Percentiles rank a stretch among this genome's conserved stretches.
Evolutionary conservation across 2,113 vertebrate genomes (phyloP).

Genomic region (Pseudolaguvia tuberculata): DNA sequence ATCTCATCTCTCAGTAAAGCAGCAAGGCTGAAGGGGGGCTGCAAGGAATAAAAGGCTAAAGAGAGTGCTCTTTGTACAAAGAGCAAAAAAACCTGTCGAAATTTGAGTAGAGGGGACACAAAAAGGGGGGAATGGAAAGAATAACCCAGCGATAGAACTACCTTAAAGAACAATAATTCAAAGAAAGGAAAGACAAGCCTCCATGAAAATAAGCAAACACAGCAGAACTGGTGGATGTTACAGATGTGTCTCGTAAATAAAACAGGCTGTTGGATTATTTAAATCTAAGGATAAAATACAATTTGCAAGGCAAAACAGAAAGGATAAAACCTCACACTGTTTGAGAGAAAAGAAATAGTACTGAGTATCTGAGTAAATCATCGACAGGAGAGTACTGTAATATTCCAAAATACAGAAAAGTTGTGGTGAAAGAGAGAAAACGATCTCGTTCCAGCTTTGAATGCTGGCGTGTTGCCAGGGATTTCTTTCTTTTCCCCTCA

Average conservation of each 20-base stretch:
- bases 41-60: conserved; percentile 31
- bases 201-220: conserved; percentile 1
- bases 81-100: conserved; percentile 40
- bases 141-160: neutral
- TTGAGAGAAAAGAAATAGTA: neutral
- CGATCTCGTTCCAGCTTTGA: conserved; percentile 46
- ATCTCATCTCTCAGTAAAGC: conserved; percentile 46
- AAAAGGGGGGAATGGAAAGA: conserved; percentile 19
- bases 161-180: neutral
- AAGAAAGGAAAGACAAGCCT: neutral
- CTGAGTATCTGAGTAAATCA: neutral
- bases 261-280: neutral
- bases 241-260: neutral
- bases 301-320: conserved; percentile 26
- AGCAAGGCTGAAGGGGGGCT: conserved; percentile 30
- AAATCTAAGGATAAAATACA: neutral
- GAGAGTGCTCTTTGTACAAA: conserved; percentile 47
- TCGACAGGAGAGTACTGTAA: neutral
- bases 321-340: neutral
- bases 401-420: conserved; percentile 10
- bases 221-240: neutral
- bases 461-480: conserved; percentile 66
- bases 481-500: conserved; percentile 59
- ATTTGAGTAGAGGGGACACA: conserved; percentile 42
- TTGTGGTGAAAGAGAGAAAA: conserved; percentile 35